Evolutionary conservation across 2,113 vertebrate species (phyloP).

Genomic region (Alectura lathami): DNA sequence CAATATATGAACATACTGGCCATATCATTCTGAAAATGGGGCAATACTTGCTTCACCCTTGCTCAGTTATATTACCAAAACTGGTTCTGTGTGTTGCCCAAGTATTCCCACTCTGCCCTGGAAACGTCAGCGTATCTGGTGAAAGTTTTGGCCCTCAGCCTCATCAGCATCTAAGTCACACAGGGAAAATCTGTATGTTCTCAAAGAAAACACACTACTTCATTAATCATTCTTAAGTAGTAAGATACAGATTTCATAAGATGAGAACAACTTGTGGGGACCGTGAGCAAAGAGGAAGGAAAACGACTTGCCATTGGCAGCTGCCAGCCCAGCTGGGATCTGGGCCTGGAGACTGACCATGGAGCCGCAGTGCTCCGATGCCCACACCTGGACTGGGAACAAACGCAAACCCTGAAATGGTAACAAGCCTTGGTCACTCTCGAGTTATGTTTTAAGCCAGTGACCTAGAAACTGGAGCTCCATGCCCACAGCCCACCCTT

Average conservation of each 20-base stretch:
- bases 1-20: neutral
- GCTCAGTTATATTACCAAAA: neutral
- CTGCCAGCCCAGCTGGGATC: accelerated
- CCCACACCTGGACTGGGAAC: neutral
- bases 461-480: constrained; percentile 37
- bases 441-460: neutral
- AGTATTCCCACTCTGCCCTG: neutral
- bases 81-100: neutral
- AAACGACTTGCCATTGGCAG: neutral
- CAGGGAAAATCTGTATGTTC: neutral
- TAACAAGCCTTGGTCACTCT: constrained; percentile 5
- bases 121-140: neutral
- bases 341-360: neutral
- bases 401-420: neutral
- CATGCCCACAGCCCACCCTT: neutral
- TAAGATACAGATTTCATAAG: neutral
- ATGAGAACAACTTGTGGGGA: neutral
- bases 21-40: neutral
- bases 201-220: neutral
- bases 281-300: neutral
- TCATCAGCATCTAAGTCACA: neutral
- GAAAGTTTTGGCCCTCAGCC: neutral
- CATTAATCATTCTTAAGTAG: neutral
- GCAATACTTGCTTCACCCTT: neutral
- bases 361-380: accelerated